phyloP scores from a whole-genome alignment of 2,797 vertebrate species.

The Alauda arvensis region DNA sequence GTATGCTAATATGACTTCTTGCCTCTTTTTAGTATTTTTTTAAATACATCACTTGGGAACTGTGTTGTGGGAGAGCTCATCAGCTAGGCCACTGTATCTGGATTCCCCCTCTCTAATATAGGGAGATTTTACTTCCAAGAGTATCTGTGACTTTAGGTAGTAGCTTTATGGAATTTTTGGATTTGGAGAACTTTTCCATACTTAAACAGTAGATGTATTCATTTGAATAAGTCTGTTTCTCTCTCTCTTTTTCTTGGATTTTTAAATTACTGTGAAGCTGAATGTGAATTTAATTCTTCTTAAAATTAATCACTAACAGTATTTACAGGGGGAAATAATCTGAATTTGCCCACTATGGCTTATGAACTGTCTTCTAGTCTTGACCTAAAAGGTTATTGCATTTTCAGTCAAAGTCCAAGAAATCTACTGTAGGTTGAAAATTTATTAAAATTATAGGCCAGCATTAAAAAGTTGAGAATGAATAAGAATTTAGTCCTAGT shows the following conservation, averaged over 20 bases:
- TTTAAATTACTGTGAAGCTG: not conserved
- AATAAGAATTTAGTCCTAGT: not conserved
- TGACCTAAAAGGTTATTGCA: not conserved
- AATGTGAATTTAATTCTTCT: not conserved
- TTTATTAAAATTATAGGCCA: not conserved
- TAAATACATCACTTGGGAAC: not conserved
- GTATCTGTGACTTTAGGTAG: not conserved
- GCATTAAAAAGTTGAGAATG: not conserved
- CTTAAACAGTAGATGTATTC: not conserved
- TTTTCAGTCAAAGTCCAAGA: not conserved
- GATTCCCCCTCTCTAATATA: not conserved
- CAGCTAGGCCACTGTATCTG: not conserved
- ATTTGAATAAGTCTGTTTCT: not conserved
- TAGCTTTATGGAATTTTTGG: not conserved
- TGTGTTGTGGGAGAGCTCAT: not conserved
- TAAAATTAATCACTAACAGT: not conserved
- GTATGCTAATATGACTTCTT: not conserved
- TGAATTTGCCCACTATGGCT: not conserved
- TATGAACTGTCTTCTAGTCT: not conserved
- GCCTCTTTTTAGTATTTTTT: not conserved
- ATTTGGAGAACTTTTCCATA: not conserved
- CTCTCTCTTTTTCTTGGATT: not conserved
- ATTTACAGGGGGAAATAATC: not conserved
- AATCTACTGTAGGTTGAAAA: not conserved
- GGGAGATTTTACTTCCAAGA: not conserved